Base-by-base conservation (phyloP, 2,113 vertebrate species). In the Corythaixoides concolor region DNA sequence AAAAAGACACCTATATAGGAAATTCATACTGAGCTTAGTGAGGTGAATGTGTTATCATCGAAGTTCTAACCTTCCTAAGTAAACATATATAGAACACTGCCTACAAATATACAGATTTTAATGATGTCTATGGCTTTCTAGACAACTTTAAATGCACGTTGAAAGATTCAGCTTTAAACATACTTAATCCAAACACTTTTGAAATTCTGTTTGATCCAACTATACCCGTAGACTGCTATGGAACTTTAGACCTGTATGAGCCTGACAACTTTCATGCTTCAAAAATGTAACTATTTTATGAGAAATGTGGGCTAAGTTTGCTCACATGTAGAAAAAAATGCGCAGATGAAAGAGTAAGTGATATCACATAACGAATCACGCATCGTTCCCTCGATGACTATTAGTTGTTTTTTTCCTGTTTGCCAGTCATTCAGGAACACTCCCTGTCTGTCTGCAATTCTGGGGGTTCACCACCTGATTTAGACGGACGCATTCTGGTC, bases 141-240 rank as follows among this genome's bases (percentile, higher is more conserved):
- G 60, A 79, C 41, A 83, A 70, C 49, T 86, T 83, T 59, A 59
- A 84, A 64, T 0, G 4, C 24, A 67, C 23, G 52, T 75, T 85
- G 47, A 75, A 82, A 85, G 16, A 70, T 39, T 76, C 43, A n/a
- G 6, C 33, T 91, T 85, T 69, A 89, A 87, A 67, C 11, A 60
- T 28, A 19, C 14, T 68, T 47, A 80, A 75, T 33, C 8, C 14
- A 78, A 77, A 50, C 11, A 91, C 56, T 58, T 70, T 32, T 35
- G 78, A 91, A 87, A 91, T 89, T 89, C 79, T 78, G 7, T 92
- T 95, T 95, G 60, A 84, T 91, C 28, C 37, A 60, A 27, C n/a
- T 23, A 21, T 72, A 69, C 15, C 11, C 6, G 15, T 8, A 72
- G 37, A 64, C 37, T 43, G 17, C 41, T 56, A 60, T 1, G 8